phyloP scores from a whole-genome alignment of 2,888 invertebrate genomes.

The Himalopsyche japonica region DNA sequence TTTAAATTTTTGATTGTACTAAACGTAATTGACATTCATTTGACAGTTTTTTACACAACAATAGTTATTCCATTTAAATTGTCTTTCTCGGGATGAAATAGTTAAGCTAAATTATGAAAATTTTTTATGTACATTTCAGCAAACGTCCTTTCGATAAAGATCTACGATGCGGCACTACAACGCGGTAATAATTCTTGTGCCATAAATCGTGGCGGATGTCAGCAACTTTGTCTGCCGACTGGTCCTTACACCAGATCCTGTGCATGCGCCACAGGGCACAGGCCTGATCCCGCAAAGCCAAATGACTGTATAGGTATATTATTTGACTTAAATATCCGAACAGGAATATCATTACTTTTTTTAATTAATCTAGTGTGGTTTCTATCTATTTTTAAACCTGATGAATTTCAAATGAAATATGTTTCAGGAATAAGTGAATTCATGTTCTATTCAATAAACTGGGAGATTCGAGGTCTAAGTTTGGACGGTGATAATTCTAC shows the following conservation, averaged over 20 bases:
- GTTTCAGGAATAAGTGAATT: constrained; percentile 67
- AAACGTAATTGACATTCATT: no score
- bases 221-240: constrained; percentile 75
- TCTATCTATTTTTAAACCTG: no score
- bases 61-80: no score
- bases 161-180: constrained; percentile 72
- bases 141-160: constrained; percentile 67
- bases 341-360: no score
- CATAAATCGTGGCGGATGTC: constrained; percentile 63
- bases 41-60: no score
- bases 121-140: constrained; percentile 48
- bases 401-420: constrained; percentile 17
- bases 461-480: constrained; percentile 73
- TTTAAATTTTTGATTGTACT: no score
- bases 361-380: no score
- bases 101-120: no score
- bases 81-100: no score
- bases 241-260: constrained; percentile 63
- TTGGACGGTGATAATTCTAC: constrained; percentile 51
- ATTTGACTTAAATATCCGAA: neutral
- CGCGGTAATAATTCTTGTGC: constrained; percentile 61
- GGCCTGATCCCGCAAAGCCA: constrained; percentile 55
- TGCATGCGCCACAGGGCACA: constrained; percentile 76
- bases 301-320: constrained; percentile 57
- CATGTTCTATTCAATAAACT: constrained; percentile 74